Evolutionary conservation across 2,888 invertebrate species (phyloP).

Genomic region (Mimas tiliae): DNA sequence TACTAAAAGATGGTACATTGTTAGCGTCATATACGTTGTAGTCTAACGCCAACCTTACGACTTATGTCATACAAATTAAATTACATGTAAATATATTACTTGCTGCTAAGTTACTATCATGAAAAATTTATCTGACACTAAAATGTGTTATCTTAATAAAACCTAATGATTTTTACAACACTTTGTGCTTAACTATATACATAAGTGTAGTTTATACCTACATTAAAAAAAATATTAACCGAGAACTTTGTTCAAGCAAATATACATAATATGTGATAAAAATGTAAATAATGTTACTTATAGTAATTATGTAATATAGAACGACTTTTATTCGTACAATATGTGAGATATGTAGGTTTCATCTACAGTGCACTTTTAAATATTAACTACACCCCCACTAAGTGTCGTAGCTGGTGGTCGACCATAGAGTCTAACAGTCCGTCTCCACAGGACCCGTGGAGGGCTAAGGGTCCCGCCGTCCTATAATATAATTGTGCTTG

Average conservation of each 20-base stretch:
- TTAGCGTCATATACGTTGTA: too few relatives aligned
- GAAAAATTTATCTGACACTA: constrained; percentile 60
- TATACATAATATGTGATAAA: constrained; percentile 53
- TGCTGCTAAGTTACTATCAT: constrained; percentile 41
- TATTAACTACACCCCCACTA: not conserved
- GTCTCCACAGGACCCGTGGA: not conserved
- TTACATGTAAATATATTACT: not conserved
- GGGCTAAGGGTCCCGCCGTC: not conserved
- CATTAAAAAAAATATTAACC: constrained; percentile 45
- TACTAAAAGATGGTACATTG: too few relatives aligned
- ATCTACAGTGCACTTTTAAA: constrained; percentile 31
- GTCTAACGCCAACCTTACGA: too few relatives aligned
- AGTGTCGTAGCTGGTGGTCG: not conserved
- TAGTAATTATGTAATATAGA: constrained; percentile 30
- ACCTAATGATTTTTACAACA: constrained; percentile 59
- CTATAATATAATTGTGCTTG: too few relatives aligned
- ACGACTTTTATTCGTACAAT: constrained; percentile 23
- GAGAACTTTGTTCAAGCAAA: constrained; percentile 78
- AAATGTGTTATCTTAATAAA: constrained; percentile 41
- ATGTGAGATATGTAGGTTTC: constrained; percentile 47
- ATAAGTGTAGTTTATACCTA: constrained; percentile 52
- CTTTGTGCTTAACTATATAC: constrained; percentile 69
- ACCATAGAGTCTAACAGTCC: not conserved
- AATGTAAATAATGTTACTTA: constrained; percentile 38
- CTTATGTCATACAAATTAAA: too few relatives aligned